These are phyloP conservation scores for Reticulitermes speratus DNA, from an alignment of 1,140 invertebrate genomes.

Conservation along the genomic window DNA sequence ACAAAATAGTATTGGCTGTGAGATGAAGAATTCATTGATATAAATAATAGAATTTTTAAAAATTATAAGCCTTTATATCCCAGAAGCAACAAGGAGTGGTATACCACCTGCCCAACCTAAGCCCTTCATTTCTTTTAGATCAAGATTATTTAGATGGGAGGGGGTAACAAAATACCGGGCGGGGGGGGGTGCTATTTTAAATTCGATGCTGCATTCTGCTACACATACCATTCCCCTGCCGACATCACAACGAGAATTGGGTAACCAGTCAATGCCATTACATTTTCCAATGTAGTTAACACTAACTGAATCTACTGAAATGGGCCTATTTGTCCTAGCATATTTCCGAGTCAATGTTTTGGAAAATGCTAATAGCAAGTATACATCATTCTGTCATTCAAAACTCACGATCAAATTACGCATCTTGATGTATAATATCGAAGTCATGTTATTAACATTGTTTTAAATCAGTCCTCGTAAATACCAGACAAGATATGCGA, in stretches of 20 bases:
- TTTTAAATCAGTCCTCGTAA: background rate
- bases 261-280: background rate
- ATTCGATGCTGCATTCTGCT: background rate
- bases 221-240: background rate
- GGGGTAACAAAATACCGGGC: no score
- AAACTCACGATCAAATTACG: background rate
- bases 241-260: background rate
- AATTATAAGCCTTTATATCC: no score
- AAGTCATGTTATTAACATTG: background rate
- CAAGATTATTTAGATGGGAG: no score
- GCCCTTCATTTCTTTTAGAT: no score
- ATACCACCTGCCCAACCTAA: no score
- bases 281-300: no score
- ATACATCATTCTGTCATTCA: background rate
- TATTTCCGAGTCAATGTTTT: background rate
- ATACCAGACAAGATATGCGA: background rate
- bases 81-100: no score
- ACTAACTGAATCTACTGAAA: background rate
- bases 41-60: no score
- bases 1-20: no score
- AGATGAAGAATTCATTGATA: no score
- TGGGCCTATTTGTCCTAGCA: background rate
- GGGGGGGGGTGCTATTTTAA: no score
- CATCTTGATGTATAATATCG: background rate
- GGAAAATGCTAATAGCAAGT: background rate